Evolutionary conservation across 2,113 vertebrate species (phyloP).

Genomic region (Python bivittatus): DNA sequence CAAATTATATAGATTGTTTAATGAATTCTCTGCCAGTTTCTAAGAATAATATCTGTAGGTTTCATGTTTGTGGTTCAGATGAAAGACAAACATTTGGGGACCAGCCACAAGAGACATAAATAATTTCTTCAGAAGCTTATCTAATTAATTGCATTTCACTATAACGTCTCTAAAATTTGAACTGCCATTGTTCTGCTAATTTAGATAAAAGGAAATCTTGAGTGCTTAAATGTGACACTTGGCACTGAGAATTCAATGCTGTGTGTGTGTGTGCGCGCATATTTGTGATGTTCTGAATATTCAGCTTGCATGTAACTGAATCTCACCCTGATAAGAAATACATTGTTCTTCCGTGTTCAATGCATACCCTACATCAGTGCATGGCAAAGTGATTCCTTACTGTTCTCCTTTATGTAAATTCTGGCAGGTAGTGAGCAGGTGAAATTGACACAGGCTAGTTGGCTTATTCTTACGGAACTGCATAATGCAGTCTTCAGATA

Average conservation of each 20-base stretch:
- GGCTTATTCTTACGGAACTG: neutral
- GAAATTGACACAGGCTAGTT: neutral
- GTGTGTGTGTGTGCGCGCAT: constrained; percentile 51
- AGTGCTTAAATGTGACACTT: constrained; percentile 68
- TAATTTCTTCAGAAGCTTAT: constrained; percentile 89
- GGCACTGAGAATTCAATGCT: constrained; percentile 58
- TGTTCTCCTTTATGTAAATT: neutral
- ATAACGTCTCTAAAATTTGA: constrained; percentile 87
- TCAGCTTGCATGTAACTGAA: constrained; percentile 21
- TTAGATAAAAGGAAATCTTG: constrained; percentile 80
- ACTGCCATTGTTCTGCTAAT: constrained; percentile 83
- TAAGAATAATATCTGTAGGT: constrained; percentile 79
- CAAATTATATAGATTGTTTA: constrained; percentile 69
- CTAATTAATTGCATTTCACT: constrained; percentile 86
- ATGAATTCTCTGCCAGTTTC: constrained; percentile 75
- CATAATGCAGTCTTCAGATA: neutral
- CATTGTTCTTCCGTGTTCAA: neutral
- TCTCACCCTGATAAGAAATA: neutral
- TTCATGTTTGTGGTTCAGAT: constrained; percentile 82
- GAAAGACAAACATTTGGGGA: constrained; percentile 85
- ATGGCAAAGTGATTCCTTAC: neutral
- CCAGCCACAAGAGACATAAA: constrained; percentile 84
- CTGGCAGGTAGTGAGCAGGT: neutral
- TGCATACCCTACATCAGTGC: neutral
- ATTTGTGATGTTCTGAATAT: constrained; percentile 43